A percentile compares a stretch with the other conserved stretches of the same genome.
These are phyloP conservation scores for Lobophora halterata DNA, from an alignment of 2,888 invertebrate genomes.

Conservation along the genomic window DNA sequence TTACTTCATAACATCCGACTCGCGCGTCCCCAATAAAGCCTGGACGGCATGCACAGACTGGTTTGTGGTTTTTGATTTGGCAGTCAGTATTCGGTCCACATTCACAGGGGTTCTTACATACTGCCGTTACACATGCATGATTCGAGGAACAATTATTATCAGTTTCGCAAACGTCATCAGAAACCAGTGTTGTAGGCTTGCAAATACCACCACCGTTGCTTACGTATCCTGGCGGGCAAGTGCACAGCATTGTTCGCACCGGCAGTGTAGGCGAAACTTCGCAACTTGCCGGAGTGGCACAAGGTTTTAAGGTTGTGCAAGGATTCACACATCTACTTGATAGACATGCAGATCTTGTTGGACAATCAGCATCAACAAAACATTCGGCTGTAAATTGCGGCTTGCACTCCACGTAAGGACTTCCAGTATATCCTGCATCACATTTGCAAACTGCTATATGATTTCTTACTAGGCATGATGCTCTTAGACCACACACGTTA, in stretches of 20 bases:
- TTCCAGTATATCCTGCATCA: conserved; percentile 86
- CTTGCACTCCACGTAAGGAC: conserved; percentile 90
- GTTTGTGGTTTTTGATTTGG: conserved; percentile 90
- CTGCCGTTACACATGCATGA: conserved; percentile 88
- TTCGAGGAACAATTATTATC: conserved; percentile 90
- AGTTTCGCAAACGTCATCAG: conserved; percentile 84
- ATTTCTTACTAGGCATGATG: conserved; percentile 90
- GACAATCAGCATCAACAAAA: conserved; percentile 90
- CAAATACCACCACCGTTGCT: conserved; percentile 92
- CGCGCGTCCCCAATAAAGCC: conserved; percentile 93
- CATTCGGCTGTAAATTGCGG: conserved; percentile 89
- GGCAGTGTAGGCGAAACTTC: conserved; percentile 90
- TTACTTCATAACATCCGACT: conserved; percentile 87
- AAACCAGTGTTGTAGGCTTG: conserved; percentile 84
- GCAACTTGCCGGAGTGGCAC: conserved; percentile 89
- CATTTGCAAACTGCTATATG: conserved; percentile 94
- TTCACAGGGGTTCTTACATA: conserved; percentile 91
- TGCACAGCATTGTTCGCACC: conserved; percentile 93
- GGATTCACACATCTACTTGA: conserved; percentile 91
- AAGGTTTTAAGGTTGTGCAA: conserved; percentile 88
- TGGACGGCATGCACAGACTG: conserved; percentile 91
- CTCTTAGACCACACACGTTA: conserved; percentile 88
- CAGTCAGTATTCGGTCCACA: conserved; percentile 93
- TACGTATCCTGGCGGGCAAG: conserved; percentile 93
- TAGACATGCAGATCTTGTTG: conserved; percentile 89